Evolutionary conservation across 2,888 invertebrate species (phyloP), one percentile per base, ranked within the genome.

Genomic region (Cyrtodaria siliqua): DNA sequence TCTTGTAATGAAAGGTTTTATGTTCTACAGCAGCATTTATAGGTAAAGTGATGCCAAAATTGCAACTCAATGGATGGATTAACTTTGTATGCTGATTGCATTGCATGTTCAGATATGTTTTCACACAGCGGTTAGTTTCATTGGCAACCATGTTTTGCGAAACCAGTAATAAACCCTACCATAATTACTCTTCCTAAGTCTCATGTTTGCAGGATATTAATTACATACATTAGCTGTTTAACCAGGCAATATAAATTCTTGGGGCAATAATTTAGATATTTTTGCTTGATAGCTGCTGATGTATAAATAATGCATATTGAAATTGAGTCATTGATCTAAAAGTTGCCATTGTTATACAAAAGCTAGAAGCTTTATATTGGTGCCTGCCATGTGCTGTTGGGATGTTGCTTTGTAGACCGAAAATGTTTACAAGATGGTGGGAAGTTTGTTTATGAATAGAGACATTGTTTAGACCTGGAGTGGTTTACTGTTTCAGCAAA

Each of bases 401-500:
- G 20, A 44, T 3, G n/a, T 16, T 44, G 44, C 20, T 44, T 20
- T 16, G 44, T 44, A 44, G 16, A 4, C n/a, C 4, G 6, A 18
- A 18, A 16, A 16, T 18, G 16, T 44, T 16, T 44, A 44, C 44
- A 44, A 18, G n/a, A 44, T 44, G n/a, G 8, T 20, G 20, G 33
- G 16, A 16, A 9, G 9, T 66, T 49, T 72, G 72, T 72, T 72
- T 72, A 72, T 64, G 49, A 66, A 61, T 44, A 55, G 61, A 55
- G 72, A 72, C 72, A 72, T 72, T 72, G 66, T 72, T 66, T 72
- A 61, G 29, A 59, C 50, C 38, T 52, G 52, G 12, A 47, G n/a
- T 4, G 49, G 57, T 59, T 71, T 62, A 57, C 53, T 27, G 56
- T 71, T 63, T 62, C 63, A 59, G 44, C 57, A 20, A 16, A 44